phyloP scores from a whole-genome alignment of 2,113 vertebrate genomes.

The Triplophysa siluroides region DNA sequence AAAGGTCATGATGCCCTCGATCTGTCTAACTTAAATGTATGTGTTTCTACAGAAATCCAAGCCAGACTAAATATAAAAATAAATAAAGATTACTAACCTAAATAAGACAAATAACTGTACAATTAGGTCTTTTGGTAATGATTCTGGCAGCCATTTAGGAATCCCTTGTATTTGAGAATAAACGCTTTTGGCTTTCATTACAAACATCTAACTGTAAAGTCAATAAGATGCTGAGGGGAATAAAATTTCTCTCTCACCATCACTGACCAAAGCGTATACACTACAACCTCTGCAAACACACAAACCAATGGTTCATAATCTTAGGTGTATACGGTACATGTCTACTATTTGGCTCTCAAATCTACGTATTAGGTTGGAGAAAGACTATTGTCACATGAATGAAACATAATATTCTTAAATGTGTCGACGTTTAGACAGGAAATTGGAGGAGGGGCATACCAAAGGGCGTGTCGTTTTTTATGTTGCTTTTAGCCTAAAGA shows the following conservation, averaged over 20 bases:
- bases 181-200: conserved; percentile 1
- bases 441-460: no score
- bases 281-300: background rate
- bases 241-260: background rate
- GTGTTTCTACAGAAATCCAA: background rate
- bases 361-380: no score
- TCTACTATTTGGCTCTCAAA: no score
- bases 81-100: background rate
- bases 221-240: conserved; percentile 1
- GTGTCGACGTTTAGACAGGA: no score
- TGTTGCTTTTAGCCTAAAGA: no score
- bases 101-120: background rate
- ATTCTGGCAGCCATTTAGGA: background rate
- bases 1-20: background rate
- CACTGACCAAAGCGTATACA: background rate
- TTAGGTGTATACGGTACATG: no score
- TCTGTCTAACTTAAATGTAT: background rate
- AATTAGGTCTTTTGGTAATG: background rate
- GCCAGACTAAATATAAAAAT: background rate
- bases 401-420: no score
- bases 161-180: background rate
- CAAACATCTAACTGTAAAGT: background rate
- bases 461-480: no score
- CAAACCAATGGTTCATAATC: background rate
- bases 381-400: no score